These are phyloP conservation scores for Cryptophagus acutangulus DNA, from an alignment of 2,888 invertebrate genomes.

Conservation along the genomic window DNA sequence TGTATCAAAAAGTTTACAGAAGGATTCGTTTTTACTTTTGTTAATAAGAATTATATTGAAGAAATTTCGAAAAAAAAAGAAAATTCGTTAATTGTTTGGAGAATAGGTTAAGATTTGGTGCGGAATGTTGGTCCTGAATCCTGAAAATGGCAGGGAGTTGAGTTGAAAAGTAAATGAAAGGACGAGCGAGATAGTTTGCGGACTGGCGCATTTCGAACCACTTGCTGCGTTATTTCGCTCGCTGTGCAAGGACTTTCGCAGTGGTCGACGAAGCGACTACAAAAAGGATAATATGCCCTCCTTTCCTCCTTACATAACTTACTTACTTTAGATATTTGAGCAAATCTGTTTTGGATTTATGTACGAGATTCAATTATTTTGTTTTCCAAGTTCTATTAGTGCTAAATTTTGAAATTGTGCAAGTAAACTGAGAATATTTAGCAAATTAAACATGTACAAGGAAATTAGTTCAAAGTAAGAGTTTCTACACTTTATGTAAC, in stretches of 20 bases:
- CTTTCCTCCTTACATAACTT: slow-evolving; percentile 1
- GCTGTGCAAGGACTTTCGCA: slow-evolving; percentile 1
- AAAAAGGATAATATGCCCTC: neutral
- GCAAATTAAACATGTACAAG: too few relatives aligned
- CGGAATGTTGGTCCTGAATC: too few relatives aligned
- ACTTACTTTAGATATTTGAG: too few relatives aligned
- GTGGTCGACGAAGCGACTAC: neutral
- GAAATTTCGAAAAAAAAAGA: neutral
- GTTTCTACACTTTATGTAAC: slow-evolving; percentile 1
- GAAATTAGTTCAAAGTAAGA: slow-evolving; percentile 1
- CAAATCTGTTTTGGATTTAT: slow-evolving; percentile 1
- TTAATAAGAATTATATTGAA: neutral
- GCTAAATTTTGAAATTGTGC: too few relatives aligned
- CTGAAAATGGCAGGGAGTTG: neutral
- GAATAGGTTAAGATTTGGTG: neutral
- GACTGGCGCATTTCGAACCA: slow-evolving; percentile 1
- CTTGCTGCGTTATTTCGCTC: slow-evolving; percentile 2
- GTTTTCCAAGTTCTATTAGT: too few relatives aligned
- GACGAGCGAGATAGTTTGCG: too few relatives aligned
- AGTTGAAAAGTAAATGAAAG: neutral
- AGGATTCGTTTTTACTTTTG: too few relatives aligned
- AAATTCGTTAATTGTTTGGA: neutral
- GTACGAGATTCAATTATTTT: neutral
- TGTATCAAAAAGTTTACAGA: too few relatives aligned
- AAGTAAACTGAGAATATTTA: too few relatives aligned